Evolutionary conservation across 2,888 invertebrate genomes (phyloP).

Genomic region (Drosophila histrio): DNA sequence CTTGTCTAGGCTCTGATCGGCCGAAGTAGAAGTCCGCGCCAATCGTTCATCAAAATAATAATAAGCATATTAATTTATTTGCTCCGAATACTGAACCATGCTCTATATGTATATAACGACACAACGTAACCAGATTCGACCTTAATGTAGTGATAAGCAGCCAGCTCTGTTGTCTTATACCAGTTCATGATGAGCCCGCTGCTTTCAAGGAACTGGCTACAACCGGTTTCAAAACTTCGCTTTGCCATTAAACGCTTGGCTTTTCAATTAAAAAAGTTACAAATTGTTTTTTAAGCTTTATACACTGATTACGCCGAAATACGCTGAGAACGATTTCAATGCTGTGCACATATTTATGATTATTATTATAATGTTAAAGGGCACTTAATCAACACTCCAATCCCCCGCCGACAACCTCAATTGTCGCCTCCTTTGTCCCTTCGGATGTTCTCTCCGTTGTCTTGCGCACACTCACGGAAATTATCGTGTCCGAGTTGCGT

Average conservation of each 20-base stretch:
- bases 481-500: conserved; percentile 55
- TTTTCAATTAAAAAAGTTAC: conserved; percentile 57
- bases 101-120: conserved; percentile 49
- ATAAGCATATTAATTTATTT: conserved; percentile 50
- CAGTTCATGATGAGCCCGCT: conserved; percentile 53
- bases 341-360: conserved; percentile 2
- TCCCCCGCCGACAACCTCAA: neutral
- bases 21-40: conserved; percentile 21
- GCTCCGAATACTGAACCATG: conserved; percentile 59
- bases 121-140: conserved; percentile 62
- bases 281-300: conserved; percentile 51
- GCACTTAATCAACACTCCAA: conserved; percentile 36
- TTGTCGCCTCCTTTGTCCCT: neutral
- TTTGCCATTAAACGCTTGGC: conserved; percentile 34
- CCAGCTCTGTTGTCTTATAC: conserved; percentile 42
- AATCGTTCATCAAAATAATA: conserved; percentile 48
- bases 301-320: conserved; percentile 42
- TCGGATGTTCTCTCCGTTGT: conserved; percentile 47
- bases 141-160: conserved; percentile 75
- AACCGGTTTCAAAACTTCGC: conserved; percentile 42
- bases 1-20: conserved; percentile 29
- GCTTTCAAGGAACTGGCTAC: conserved; percentile 40
- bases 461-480: conserved; percentile 58
- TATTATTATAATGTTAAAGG: conserved; percentile 21
- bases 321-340: conserved; percentile 10